Evolutionary conservation across 2,888 invertebrate species (phyloP), one percentile per base, ranked within the genome.

Genomic region (Autographa pulchrina): DNA sequence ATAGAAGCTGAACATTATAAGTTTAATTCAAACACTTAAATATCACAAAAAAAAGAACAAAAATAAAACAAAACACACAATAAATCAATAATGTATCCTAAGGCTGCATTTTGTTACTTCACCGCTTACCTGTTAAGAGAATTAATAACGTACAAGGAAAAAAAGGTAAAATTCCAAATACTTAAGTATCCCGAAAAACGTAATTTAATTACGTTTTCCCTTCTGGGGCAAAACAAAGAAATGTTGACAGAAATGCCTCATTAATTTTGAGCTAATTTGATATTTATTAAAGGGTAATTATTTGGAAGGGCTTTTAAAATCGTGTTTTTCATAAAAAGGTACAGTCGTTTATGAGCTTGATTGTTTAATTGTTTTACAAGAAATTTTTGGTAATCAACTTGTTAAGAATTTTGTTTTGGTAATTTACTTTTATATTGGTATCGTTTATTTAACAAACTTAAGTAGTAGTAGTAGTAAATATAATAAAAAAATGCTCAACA

Each of bases 281-380:
- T 86, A 86, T 85, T 86, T 83, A 85, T 78, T 76, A 81, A 78
- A 80, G 78, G 77, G 83, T 87, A 85, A 88, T 88, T 88, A 85
- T 73, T 77, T 67, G 67, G 70, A 74, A 81, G 68, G 72, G 77
- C 77, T 82, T 83, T 65, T 64, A 73, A 70, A 78, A 75, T 76
- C 66, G 54, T 69, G 65, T 78, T 75, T 70, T 61, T 38, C 18
- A n/a, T 72, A 64, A 68, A 81, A 81, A 76, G 62, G 63, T 58
- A 71, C 64, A 67, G 61, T 54, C 7, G 59, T 25, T 6, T 61
- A 65, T 6, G 32, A n/a, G 56, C 13, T 31, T 9, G n/a, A 56
- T 64, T 67, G 32, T 70, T 67, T 59, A 67, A 58, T 65, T 69
- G 13, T 64, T 32, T 58, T 61, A 43, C 13, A 25, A n/a, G 43